Evolutionary conservation across 1,140 invertebrate genomes (phyloP).

Genomic region (Gryon sp.): DNA sequence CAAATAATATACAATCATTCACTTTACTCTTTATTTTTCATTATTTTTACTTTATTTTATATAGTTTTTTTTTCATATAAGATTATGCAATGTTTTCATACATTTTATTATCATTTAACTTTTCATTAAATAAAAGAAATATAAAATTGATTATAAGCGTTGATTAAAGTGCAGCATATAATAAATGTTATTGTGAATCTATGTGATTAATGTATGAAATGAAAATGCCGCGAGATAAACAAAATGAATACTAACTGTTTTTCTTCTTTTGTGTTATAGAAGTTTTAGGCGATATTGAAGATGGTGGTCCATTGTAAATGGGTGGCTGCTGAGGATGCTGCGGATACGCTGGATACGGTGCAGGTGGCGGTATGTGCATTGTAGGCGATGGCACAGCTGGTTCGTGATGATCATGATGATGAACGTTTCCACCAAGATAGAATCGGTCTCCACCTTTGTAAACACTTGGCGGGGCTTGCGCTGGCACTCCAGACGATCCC

Average conservation of each 20-base stretch:
- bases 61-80: too few species aligned
- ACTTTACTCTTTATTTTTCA: too few species aligned
- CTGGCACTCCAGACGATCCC: conserved; percentile 74
- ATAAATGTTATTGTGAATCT: too few species aligned
- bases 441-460: conserved; percentile 75
- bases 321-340: conserved; percentile 74
- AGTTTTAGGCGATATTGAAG: conserved; percentile 76
- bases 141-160: too few species aligned
- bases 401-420: conserved; percentile 74
- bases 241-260: conserved; percentile 74
- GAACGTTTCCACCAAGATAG: conserved; percentile 74
- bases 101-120: too few species aligned
- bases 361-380: conserved; percentile 79
- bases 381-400: conserved; percentile 79
- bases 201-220: too few species aligned
- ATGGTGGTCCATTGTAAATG: conserved; percentile 73
- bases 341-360: conserved; percentile 74
- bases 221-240: too few species aligned
- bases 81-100: too few species aligned
- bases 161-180: too few species aligned
- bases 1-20: too few species aligned
- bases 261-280: conserved; percentile 78
- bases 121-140: too few species aligned
- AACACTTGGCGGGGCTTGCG: conserved; percentile 77
- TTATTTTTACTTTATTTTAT: too few species aligned